A percentile compares a stretch with the other conserved stretches of the same genome.
phyloP scores from a whole-genome alignment of 2,888 invertebrate species.

The Glyphotaelius pellucidus region DNA sequence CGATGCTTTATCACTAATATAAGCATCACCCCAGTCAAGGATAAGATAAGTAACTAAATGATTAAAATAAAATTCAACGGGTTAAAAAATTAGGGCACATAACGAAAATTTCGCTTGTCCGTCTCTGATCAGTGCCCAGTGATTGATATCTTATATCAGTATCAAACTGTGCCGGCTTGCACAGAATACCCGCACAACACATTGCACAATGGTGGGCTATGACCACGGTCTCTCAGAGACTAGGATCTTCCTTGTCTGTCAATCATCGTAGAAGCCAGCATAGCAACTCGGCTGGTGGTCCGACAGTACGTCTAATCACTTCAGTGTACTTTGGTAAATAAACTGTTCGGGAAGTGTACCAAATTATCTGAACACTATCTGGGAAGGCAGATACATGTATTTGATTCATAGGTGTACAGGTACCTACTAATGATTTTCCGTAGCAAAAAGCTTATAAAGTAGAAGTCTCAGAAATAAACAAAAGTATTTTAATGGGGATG shows the following conservation, averaged over 20 bases:
- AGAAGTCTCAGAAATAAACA: no score
- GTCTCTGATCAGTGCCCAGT: background rate
- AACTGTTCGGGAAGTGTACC: background rate
- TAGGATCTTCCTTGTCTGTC: slow-evolving; percentile 33
- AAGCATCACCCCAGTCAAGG: no score
- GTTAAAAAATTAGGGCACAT: background rate
- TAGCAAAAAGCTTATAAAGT: no score
- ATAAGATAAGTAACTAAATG: no score
- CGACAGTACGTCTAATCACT: background rate
- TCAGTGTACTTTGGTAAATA: slow-evolving; percentile 14
- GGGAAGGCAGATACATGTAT: background rate
- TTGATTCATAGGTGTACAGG: background rate
- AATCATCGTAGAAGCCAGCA: background rate
- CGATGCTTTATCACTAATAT: no score
- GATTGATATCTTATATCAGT: slow-evolving; percentile 25
- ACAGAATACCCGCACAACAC: background rate
- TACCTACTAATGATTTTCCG: no score
- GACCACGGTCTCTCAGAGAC: background rate
- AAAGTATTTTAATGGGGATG: no score
- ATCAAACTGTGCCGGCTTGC: slow-evolving; percentile 33
- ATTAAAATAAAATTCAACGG: no score
- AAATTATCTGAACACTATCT: background rate
- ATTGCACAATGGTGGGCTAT: slow-evolving; percentile 14
- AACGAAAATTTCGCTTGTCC: background rate
- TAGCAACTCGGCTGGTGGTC: slow-evolving; percentile 25